phyloP scores from a whole-genome alignment of 2,113 vertebrate species.

The Psittacula cyanocephala region DNA sequence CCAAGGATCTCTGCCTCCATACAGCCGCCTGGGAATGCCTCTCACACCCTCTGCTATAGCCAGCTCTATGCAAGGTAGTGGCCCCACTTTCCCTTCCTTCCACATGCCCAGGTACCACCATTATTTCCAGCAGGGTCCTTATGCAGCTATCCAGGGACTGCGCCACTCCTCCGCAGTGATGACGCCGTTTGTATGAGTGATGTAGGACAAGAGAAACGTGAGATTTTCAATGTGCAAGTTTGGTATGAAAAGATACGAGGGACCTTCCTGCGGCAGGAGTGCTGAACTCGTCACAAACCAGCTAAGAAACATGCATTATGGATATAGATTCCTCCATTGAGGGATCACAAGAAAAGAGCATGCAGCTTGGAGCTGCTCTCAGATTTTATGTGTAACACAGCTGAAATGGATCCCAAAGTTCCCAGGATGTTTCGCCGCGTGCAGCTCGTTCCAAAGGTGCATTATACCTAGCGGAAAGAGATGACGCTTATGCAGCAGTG shows the following conservation, averaged over 20 bases:
- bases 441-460: conserved; percentile 41
- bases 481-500: conserved; percentile 30
- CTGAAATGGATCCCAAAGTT: background rate
- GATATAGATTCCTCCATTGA: conserved; percentile 18
- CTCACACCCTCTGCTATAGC: conserved; percentile 89
- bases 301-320: background rate
- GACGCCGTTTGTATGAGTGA: conserved; percentile 96
- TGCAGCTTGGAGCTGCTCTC: conserved; percentile 30
- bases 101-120: conserved; percentile 99
- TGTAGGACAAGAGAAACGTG: background rate
- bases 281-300: conserved; percentile 32
- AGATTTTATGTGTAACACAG: background rate
- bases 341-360: background rate
- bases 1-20: conserved; percentile 92
- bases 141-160: conserved; percentile 97
- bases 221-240: conserved; percentile 2
- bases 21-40: conserved; percentile 91
- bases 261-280: conserved; percentile 44
- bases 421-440: background rate
- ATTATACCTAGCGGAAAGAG: background rate
- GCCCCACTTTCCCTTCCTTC: conserved; percentile 95
- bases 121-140: conserved; percentile 98
- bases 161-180: conserved; percentile 97
- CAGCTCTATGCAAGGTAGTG: conserved; percentile 90
- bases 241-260: background rate